phyloP scores from a whole-genome alignment of 2,113 vertebrate species.

The Periophthalmus modestus region DNA sequence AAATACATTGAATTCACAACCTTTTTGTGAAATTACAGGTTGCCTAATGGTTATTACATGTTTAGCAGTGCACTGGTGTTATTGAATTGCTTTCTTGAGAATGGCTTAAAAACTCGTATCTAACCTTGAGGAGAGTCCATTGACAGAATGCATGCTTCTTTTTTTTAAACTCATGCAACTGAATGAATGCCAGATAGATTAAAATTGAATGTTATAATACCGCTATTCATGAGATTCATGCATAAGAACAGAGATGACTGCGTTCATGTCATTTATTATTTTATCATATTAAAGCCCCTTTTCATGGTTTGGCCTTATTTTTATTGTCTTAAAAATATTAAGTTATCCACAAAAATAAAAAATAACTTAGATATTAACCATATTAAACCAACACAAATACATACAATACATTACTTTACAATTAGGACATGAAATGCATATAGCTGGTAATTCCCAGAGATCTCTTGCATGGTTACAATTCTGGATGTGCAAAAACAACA shows the following conservation, averaged over 20 bases:
- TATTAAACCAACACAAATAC: slow-evolving; percentile 79
- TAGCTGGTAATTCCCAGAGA: slow-evolving; percentile 66
- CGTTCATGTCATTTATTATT: slow-evolving; percentile 56
- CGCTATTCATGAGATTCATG: too few species aligned
- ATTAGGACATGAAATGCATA: slow-evolving; percentile 71
- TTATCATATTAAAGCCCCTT: slow-evolving; percentile 63
- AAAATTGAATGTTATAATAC: too few species aligned
- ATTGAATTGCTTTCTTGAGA: too few species aligned
- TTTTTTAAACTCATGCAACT: too few species aligned
- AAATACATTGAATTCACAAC: background rate
- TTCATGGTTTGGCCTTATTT: slow-evolving; percentile 63
- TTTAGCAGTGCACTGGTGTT: too few species aligned
- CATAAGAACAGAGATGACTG: background rate
- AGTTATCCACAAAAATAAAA: slow-evolving; percentile 82
- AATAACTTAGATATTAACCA: slow-evolving; percentile 82
- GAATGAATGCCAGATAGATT: too few species aligned
- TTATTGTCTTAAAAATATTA: slow-evolving; percentile 83
- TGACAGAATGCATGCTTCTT: too few species aligned
- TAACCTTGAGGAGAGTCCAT: too few species aligned
- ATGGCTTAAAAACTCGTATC: too few species aligned
- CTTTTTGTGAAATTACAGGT: background rate
- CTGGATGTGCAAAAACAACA: slow-evolving; percentile 66
- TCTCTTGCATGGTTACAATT: slow-evolving; percentile 64
- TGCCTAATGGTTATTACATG: background rate
- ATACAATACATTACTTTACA: slow-evolving; percentile 67